A percentile compares a stretch with the other conserved stretches of the same genome.
phyloP scores from a whole-genome alignment of 2,888 invertebrate genomes.

The Drosophila koepferae region DNA sequence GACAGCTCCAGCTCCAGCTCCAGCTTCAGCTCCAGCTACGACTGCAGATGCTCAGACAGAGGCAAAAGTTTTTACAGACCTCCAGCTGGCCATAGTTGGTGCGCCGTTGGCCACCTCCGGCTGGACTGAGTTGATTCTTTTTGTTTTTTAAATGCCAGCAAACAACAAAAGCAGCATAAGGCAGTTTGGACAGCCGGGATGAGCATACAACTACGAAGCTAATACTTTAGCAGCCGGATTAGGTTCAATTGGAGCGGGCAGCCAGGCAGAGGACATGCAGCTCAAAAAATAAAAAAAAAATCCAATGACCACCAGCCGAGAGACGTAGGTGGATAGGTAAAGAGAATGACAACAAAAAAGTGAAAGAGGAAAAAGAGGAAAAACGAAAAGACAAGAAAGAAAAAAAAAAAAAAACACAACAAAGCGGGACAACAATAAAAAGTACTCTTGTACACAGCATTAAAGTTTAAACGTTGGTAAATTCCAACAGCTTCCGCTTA shows the following conservation, averaged over 20 bases:
- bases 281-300: slow-evolving; percentile 47
- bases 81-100: slow-evolving; percentile 39
- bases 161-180: slow-evolving; percentile 80
- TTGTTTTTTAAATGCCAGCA: slow-evolving; percentile 73
- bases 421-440: slow-evolving; percentile 46
- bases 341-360: slow-evolving; percentile 22
- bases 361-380: slow-evolving; percentile 5
- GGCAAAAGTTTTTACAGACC: slow-evolving; percentile 70
- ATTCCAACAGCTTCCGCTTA: slow-evolving; percentile 79
- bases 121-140: slow-evolving; percentile 34
- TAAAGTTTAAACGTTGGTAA: slow-evolving; percentile 80
- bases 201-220: slow-evolving; percentile 79
- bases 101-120: slow-evolving; percentile 17
- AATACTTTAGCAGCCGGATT: slow-evolving; percentile 80
- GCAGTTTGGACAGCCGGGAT: slow-evolving; percentile 80
- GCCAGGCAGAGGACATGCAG: slow-evolving; percentile 32
- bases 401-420: background rate
- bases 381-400: slow-evolving; percentile 3
- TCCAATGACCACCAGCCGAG: slow-evolving; percentile 40
- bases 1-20: slow-evolving; percentile 4
- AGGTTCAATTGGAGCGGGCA: slow-evolving; percentile 76
- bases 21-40: background rate
- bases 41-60: slow-evolving; percentile 42
- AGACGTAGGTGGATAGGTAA: slow-evolving; percentile 14
- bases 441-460: slow-evolving; percentile 74